phyloP scores from a whole-genome alignment of 2,113 vertebrate species.

The Gambusia holbrooki region DNA sequence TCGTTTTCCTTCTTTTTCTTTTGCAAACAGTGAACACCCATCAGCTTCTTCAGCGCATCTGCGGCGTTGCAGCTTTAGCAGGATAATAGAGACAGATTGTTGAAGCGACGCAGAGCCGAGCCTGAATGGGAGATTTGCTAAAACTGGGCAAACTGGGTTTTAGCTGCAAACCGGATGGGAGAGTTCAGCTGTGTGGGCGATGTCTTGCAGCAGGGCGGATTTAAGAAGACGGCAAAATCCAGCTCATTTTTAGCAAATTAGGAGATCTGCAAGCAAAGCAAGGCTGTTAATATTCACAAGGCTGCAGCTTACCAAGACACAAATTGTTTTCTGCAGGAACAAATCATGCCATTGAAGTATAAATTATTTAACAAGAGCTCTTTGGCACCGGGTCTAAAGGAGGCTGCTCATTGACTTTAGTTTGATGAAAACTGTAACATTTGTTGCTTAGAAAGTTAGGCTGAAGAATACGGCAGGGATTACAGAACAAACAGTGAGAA shows the following conservation, averaged over 20 bases:
- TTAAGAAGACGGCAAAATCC: background rate
- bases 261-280: background rate
- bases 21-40: constrained; percentile 44
- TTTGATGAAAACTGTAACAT: background rate
- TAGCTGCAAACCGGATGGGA: background rate
- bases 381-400: background rate
- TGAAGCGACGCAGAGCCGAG: constrained; percentile 14
- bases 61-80: constrained; percentile 27
- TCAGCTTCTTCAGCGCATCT: constrained; percentile 50
- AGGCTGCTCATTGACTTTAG: background rate
- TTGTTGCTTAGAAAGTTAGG: background rate
- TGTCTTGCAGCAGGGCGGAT: no score
- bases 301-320: background rate
- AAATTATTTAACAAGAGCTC: background rate
- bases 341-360: background rate
- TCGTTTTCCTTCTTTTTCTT: constrained; percentile 35
- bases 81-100: constrained; percentile 24
- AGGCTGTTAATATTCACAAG: background rate
- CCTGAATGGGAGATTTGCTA: background rate
- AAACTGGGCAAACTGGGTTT: background rate
- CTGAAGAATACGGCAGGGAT: background rate
- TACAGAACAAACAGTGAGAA: background rate
- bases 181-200: no score
- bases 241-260: background rate
- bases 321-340: background rate